phyloP scores from a whole-genome alignment of 35 echinoderm and acorn worm species.

The Hemicentrotus pulcherrimus region DNA sequence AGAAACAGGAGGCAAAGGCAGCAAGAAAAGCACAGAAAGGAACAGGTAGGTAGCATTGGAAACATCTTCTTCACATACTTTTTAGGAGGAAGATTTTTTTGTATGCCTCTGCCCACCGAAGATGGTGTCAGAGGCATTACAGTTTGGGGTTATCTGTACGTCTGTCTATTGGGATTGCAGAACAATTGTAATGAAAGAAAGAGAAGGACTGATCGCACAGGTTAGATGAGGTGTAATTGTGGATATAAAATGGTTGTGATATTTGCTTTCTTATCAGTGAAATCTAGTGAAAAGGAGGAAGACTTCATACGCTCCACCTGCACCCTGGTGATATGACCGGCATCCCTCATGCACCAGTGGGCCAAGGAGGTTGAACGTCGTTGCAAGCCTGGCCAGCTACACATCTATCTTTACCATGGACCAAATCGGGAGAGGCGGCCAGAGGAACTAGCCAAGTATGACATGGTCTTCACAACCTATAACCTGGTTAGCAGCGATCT shows the following conservation, averaged over 20 bases:
- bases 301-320: slow-evolving; percentile 79
- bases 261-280: background rate
- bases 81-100: no score
- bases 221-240: no score
- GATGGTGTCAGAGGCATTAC: no score
- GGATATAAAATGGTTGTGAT: no score
- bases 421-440: slow-evolving; percentile 69
- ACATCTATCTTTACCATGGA: slow-evolving; percentile 85
- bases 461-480: slow-evolving; percentile 94
- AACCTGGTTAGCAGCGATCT: slow-evolving; percentile 81
- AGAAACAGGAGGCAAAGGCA: slow-evolving; percentile 55
- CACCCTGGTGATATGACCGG: slow-evolving; percentile 87
- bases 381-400: slow-evolving; percentile 64
- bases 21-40: background rate
- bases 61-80: no score
- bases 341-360: slow-evolving; percentile 95
- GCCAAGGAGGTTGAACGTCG: slow-evolving; percentile 75
- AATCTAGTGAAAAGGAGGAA: background rate
- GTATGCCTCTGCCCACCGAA: no score
- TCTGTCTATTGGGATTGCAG: no score
- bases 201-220: no score
- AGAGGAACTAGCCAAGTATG: slow-evolving; percentile 70
- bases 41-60: background rate
- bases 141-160: no score
- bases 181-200: no score